Percentiles rank a stretch among this genome's conserved stretches.
Evolutionary conservation across 2,113 vertebrate species (phyloP).

Genomic region (Corythornis madagascariensis): DNA sequence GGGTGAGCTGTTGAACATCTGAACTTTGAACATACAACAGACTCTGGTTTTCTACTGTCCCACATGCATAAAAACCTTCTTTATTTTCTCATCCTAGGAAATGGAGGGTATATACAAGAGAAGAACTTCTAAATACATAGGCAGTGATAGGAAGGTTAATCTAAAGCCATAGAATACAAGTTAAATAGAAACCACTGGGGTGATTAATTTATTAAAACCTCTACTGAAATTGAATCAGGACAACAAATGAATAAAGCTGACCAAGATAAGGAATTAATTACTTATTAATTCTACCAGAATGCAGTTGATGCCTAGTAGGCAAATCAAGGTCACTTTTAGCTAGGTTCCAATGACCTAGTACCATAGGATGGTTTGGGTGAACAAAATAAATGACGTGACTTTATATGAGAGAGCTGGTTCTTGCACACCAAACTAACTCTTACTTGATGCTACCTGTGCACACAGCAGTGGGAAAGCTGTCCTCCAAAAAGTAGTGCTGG

Average conservation of each 20-base stretch:
- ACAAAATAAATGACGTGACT: neutral
- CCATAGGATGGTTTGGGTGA: neutral
- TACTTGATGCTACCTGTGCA: neutral
- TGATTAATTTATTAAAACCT: neutral
- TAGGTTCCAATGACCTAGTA: neutral
- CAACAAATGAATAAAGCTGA: neutral
- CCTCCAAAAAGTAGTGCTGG: neutral
- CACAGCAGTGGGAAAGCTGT: neutral
- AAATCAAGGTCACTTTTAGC: neutral
- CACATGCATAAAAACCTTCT: neutral
- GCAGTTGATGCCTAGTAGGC: neutral
- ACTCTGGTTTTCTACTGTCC: neutral
- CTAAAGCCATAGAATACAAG: neutral
- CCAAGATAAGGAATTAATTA: neutral
- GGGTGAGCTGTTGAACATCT: neutral
- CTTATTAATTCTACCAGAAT: neutral
- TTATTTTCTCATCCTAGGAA: constrained; percentile 25
- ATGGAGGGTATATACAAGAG: neutral
- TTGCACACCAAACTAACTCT: neutral
- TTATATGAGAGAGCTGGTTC: neutral
- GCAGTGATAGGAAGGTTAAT: neutral
- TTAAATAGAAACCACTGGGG: neutral
- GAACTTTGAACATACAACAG: constrained; percentile 17
- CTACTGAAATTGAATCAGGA: neutral
- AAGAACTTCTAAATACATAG: neutral